Evolutionary conservation across 2,113 vertebrate genomes (phyloP), one percentile per base, ranked within the genome.

Genomic region (Protobothrops mucrosquamatus): DNA sequence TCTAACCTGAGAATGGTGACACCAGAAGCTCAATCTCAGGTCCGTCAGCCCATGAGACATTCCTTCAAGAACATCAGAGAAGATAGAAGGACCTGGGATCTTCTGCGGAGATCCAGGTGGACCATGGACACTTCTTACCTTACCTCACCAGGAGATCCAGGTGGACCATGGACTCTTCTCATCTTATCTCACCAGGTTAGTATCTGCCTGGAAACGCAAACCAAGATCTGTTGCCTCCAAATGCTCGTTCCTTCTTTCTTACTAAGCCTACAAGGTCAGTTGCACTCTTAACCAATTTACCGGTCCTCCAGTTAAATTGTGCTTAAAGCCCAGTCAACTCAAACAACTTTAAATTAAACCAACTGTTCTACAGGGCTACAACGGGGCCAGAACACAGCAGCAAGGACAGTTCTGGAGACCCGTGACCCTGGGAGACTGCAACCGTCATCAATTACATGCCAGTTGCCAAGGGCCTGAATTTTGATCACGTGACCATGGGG

Each of bases 1-100:
- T 99, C 98, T 97, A 96, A 97, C 98, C 98, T 99, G 98, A 99
- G 99, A 99, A 99, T 99, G 99, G 97, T 98, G 97, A 97, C 95
- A 94, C 93, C 95, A 95, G 93, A 94, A 93, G 96, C 97, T 98
- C 99, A 98, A 98, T 99, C 99, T 99, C 99, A 99, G 99, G 99
- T 98, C 98, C 94, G 99, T 99, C 99, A 99, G 99, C 98, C 99
- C 98, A 97, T 95, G 98, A 99, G 98, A 97, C 23, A 97, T 97
- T 95, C 95, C 95, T 98, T 98, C 97, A 92, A 93, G 92, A 96
- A 93, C 96, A 0, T 91, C 46, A 1, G 46, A 48, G 90, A 0
- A 0, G 61, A 91, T 91, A 90, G 93, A 23, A 4, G 43, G 64
- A 0, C 46, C 0, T 0, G 6, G n/a, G 10, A 20, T 29, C 22